Conservation (phyloP, 2,888 invertebrate genomes). For the Drosophila longiperda region DNA sequence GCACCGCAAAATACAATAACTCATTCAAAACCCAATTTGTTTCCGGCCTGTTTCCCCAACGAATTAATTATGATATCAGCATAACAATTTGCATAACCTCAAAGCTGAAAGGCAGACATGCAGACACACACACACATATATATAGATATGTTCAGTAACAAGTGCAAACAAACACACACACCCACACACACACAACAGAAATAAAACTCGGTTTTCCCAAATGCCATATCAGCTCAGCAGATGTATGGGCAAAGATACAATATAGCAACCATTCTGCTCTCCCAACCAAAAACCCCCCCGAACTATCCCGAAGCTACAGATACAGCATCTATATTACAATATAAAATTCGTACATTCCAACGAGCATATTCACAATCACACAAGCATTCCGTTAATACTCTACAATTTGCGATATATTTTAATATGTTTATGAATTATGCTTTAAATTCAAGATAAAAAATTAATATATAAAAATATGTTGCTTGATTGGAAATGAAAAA, state of each 20-base stretch:
- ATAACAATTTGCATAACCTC: conserved; percentile 81
- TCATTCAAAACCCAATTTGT: conserved; percentile 80
- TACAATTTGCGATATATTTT: background rate
- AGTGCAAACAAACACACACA: conserved; percentile 11
- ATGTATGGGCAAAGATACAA: conserved; percentile 76
- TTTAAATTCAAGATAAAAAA: background rate
- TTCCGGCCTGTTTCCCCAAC: conserved; percentile 78
- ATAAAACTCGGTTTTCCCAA: conserved; percentile 76
- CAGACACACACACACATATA: conserved; percentile 1
- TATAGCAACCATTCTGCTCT: conserved; percentile 48
- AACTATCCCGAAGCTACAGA: conserved; percentile 29
- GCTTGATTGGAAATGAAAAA: background rate
- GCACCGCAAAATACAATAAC: conserved; percentile 74
- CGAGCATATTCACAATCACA: conserved; percentile 13
- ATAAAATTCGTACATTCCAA: conserved; percentile 41
- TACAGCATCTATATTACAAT: conserved; percentile 56
- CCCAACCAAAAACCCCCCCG: conserved; percentile 10
- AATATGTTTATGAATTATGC: background rate
- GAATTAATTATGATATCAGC: conserved; percentile 81
- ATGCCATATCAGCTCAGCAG: conserved; percentile 78
- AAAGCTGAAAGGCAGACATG: conserved; percentile 73
- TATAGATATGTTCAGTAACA: conserved; percentile 2
- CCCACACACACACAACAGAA: conserved; percentile 44
- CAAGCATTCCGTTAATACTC: conserved; percentile 27
- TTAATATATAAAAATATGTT: background rate